These are phyloP conservation scores for Pimephales promelas DNA, from an alignment of 2,113 vertebrate species.

Conservation along the genomic window DNA sequence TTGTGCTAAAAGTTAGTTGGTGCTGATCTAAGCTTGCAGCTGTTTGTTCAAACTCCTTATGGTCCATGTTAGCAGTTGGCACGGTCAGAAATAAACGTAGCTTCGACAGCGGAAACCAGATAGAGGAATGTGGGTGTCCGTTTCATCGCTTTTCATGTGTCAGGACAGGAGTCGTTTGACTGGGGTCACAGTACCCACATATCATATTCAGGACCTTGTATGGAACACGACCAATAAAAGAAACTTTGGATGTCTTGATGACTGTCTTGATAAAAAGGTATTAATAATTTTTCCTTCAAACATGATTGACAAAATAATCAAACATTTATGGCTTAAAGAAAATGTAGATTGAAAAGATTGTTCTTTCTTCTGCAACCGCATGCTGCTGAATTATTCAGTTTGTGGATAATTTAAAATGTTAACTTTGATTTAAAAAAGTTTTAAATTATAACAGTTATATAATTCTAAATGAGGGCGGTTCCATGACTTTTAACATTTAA, in stretches of 20 bases:
- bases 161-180: neutral
- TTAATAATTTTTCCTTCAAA: neutral
- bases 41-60: neutral
- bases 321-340: neutral
- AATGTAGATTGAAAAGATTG: neutral
- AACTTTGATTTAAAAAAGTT: neutral
- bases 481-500: neutral
- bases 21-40: conserved; percentile 29
- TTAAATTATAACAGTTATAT: neutral
- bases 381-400: neutral
- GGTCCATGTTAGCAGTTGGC: neutral
- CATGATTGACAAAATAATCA: neutral
- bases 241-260: neutral
- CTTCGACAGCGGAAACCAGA: conserved; percentile 10
- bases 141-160: neutral
- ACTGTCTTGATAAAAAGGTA: neutral
- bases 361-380: neutral
- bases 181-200: neutral
- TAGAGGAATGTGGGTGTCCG: neutral
- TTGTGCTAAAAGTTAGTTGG: neutral
- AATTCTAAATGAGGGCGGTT: neutral
- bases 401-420: neutral
- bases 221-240: neutral
- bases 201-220: conserved; percentile 7
- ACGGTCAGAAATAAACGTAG: conserved; percentile 25